These are phyloP conservation scores for Etia nguti DNA, from an alignment of 2,113 vertebrate genomes.

Conservation along the genomic window DNA sequence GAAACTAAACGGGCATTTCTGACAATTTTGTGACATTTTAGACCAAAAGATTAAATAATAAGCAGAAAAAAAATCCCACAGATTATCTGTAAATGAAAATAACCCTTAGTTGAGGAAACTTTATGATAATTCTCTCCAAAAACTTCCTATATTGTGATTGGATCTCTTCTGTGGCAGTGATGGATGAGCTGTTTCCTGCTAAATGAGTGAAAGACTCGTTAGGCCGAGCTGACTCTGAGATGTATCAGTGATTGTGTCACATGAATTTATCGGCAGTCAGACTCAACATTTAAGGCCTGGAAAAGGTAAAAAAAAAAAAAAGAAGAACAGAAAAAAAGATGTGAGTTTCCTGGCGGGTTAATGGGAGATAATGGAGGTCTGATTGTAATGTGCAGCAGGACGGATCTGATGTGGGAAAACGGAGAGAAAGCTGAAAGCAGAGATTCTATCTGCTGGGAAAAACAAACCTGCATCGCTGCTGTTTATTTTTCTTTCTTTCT, in stretches of 20 bases:
- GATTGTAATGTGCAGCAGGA: slow-evolving; percentile 34
- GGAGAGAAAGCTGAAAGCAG: slow-evolving; percentile 11
- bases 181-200: not conserved
- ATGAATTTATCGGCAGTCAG: not conserved
- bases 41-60: not conserved
- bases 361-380: slow-evolving; percentile 45
- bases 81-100: not conserved
- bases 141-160: not conserved
- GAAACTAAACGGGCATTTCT: not conserved
- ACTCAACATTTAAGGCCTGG: not conserved
- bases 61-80: not conserved
- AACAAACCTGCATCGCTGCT: not conserved
- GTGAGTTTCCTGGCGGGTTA: slow-evolving; percentile 21
- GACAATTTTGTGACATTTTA: not conserved
- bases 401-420: slow-evolving; percentile 36
- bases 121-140: not conserved
- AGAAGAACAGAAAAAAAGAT: not conserved
- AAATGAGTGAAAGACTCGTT: not conserved
- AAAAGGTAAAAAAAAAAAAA: not conserved
- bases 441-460: slow-evolving; percentile 61
- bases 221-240: not conserved
- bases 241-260: not conserved
- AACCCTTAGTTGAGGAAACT: not conserved
- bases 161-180: slow-evolving; percentile 2
- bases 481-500: not conserved